Conservation (phyloP, 2,113 vertebrate species). For the Paradisaea rubra region DNA sequence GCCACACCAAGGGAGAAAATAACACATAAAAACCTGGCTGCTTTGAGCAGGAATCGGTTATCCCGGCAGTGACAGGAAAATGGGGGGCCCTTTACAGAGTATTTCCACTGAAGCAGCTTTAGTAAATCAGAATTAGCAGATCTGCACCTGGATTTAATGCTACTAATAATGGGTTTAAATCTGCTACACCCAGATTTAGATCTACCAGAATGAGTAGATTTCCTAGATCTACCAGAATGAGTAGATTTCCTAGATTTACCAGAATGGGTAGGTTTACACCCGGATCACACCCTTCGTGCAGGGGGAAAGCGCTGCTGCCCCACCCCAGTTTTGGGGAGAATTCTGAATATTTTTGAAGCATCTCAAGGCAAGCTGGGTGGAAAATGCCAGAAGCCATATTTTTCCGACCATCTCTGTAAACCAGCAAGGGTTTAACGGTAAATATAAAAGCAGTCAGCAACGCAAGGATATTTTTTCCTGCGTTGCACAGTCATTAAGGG, state of each 20-base stretch:
- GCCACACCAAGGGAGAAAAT: background rate
- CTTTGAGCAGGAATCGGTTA: background rate
- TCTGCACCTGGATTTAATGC: background rate
- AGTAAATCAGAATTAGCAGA: accelerated
- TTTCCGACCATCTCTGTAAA: background rate
- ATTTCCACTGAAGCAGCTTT: background rate
- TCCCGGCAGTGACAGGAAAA: background rate
- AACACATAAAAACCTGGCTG: background rate
- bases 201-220: too few relatives aligned
- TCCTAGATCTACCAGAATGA: background rate
- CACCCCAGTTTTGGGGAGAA: background rate
- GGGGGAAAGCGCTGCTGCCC: background rate
- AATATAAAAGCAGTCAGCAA: background rate
- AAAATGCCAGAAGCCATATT: background rate
- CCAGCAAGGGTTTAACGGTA: background rate
- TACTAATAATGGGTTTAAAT: accelerated
- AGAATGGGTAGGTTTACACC: background rate
- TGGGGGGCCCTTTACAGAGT: background rate
- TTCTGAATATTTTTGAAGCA: background rate
- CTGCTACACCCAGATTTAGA: background rate
- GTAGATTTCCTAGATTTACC: background rate
- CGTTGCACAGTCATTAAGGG: conserved; percentile 78
- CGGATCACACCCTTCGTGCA: accelerated
- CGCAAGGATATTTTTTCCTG: conserved; percentile 30
- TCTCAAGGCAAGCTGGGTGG: background rate